Base-by-base conservation (phyloP, 2,113 vertebrate genomes). In the Takifugu bimaculatus region DNA sequence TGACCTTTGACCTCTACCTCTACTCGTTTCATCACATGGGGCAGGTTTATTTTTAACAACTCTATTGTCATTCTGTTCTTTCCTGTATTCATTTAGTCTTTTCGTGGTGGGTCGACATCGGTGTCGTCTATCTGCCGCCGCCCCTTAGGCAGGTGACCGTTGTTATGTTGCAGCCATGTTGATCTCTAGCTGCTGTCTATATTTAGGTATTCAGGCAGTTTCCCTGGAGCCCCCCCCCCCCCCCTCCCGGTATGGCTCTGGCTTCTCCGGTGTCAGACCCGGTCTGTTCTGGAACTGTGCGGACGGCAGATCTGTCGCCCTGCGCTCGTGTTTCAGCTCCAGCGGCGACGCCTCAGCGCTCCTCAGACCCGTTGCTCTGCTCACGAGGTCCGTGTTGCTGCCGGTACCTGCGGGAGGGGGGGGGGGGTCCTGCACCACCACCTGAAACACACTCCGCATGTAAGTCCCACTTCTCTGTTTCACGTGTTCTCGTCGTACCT, bases 221-320 rank as follows among this genome's bases (percentile, higher is more conserved):
- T 63, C 49, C 49, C 43, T 15, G 47, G 29, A 0, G 11, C 61
- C 44, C 59, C 35, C 9, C 35, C 35, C 11, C 35, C 60, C 63
- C 35, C 9, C 35, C 35, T 39, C 35, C 60, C 63, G 20, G 65
- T 45, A 63, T 75, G 76, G 71, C 73, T 54, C 20, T 2, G 65
- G 11, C 56, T 61, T 78, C 83, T 87, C 85, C 51, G 55, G 75
- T 86, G 63, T 60, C 85, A 81, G 64, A 32, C 60, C 7, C 51
- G 56, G n/a, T 47, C 65, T 13, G 52, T 74, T 55, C 70, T 56
- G 72, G 51, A 82, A 74, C 70, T 54, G 64, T 26, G 65, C 57
- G 39, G 63, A 28, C 65, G 42, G 59, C 75, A 62, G 63, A 67
- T 70, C 72, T 59, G 74, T 70, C 71, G 59, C 48, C 35, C 45